A percentile compares a stretch with the other conserved stretches of the same genome.
Conservation (phyloP, 1,140 invertebrate species). For the Sitophilus oryzae region DNA sequence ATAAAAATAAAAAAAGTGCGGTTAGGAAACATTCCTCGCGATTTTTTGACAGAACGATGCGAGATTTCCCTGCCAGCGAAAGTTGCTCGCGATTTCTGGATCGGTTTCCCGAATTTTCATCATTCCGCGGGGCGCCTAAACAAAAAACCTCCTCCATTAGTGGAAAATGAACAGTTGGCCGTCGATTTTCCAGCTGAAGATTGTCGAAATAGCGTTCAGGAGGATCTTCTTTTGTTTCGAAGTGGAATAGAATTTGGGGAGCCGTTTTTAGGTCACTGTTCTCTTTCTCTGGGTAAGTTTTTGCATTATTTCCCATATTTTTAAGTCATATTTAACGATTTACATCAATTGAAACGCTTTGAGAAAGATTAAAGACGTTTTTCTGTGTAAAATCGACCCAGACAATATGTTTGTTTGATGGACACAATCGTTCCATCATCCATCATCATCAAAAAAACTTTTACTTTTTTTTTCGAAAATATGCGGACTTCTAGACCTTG, state of each 20-base stretch:
- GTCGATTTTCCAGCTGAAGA: background rate
- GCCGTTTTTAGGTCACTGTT: constrained; percentile 16
- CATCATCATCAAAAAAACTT: too few species aligned
- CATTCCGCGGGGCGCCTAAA: background rate
- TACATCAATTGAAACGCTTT: too few species aligned
- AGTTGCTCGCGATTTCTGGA: background rate
- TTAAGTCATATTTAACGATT: too few species aligned
- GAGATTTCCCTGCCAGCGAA: background rate
- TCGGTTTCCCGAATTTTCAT: background rate
- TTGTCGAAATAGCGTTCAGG: constrained; percentile 12
- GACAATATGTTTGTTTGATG: too few species aligned
- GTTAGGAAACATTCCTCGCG: background rate
- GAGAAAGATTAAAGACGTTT: too few species aligned
- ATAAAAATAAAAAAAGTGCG: too few species aligned
- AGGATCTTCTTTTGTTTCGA: constrained; percentile 18
- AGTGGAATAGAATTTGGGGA: constrained; percentile 14
- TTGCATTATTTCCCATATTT: too few species aligned
- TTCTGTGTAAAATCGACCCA: too few species aligned
- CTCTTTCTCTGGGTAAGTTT: background rate
- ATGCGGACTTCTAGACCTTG: too few species aligned
- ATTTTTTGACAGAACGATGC: background rate
- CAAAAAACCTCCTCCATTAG: background rate
- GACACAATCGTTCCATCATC: too few species aligned
- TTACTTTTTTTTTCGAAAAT: too few species aligned
- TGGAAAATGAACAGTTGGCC: constrained; percentile 22